phyloP scores from a whole-genome alignment of 2,888 invertebrate genomes.

The Cryptocephalus moraei region DNA sequence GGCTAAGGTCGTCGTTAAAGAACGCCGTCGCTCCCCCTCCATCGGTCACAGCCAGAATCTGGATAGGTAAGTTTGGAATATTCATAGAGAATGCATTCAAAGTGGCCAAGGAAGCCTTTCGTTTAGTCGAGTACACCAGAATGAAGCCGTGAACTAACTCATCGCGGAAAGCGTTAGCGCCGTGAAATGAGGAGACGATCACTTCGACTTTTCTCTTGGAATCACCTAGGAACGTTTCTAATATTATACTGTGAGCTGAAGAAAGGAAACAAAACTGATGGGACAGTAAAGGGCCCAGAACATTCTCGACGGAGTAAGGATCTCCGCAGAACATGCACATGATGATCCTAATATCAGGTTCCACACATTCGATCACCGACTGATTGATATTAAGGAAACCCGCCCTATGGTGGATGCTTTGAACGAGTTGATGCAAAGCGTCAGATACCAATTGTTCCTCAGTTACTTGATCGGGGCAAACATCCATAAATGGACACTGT shows the following conservation, averaged over 20 bases:
- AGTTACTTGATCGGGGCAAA: conserved; percentile 56
- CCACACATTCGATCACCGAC: conserved; percentile 67
- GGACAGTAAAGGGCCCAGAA: conserved; percentile 75
- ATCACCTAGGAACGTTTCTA: conserved; percentile 87
- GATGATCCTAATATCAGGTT: conserved; percentile 82
- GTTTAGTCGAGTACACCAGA: conserved; percentile 86
- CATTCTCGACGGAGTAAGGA: conserved; percentile 81
- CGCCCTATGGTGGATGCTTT: conserved; percentile 68
- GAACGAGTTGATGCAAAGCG: conserved; percentile 62
- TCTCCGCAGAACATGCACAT: conserved; percentile 97
- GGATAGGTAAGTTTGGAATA: conserved; percentile 85
- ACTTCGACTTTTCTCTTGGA: conserved; percentile 80
- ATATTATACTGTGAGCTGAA: conserved; percentile 76
- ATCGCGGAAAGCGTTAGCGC: conserved; percentile 83
- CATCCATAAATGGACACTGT: conserved; percentile 79
- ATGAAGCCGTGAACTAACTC: conserved; percentile 92
- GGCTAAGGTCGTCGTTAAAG: conserved; percentile 82
- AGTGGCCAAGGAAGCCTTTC: conserved; percentile 88
- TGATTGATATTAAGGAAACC: conserved; percentile 63
- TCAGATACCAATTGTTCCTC: conserved; percentile 57
- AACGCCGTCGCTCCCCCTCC: conserved; percentile 81
- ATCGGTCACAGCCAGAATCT: conserved; percentile 89
- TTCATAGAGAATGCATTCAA: conserved; percentile 89
- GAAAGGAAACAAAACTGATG: conserved; percentile 81
- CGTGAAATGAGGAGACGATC: conserved; percentile 91